Base-by-base conservation (phyloP, 2,797 vertebrate species). In the Spizella passerina region DNA sequence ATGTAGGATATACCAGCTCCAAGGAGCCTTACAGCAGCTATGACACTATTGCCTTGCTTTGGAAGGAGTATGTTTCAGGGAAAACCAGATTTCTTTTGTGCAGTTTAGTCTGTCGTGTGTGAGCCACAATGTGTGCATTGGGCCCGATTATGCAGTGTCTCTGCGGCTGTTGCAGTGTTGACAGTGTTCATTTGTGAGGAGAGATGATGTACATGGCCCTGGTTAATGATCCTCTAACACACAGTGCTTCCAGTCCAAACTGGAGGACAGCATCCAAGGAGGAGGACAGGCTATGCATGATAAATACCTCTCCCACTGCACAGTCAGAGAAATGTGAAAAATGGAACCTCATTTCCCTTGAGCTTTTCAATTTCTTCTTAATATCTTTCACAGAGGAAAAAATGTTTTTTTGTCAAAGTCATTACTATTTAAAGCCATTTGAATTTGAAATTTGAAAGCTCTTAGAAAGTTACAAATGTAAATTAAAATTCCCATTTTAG, bases 321-420 rank as follows among this genome's bases (percentile, higher is more conserved):
- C 69, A 73, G 61, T 44, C 84, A 72, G 49, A 75, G 29, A 68
- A 88, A 61, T 30, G 69, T 49, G 68, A 38, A 64, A 90, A 96
- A 89, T 26, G 68, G 46, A 69, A 43, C 77, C 78, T 61, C 19
- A 12, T 90, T 94, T 90, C 87, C 65, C 71, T 63, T 64, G 43
- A 55, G 71, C 57, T 85, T 95, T 89, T 91, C 65, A 41, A 61
- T 93, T 95, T 85, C 64, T 73, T 88, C 12, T 63, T 90, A 72
- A 65, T 82, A 50, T 30, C 36, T 80, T 94, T 75, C 43, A 68
- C 30, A 68, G 27, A 78, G 21, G 27, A 38, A 84, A 80, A 55
- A 75, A 46, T 14, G 0, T 27, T 63, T 29, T 63, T 77, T 65
- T 32, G 12, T 83, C 59, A 94, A 83, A 94, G 56, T 75, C 9